These are phyloP conservation scores for Deilephila elpenor DNA, from an alignment of 2,888 invertebrate genomes.

Conservation along the genomic window DNA sequence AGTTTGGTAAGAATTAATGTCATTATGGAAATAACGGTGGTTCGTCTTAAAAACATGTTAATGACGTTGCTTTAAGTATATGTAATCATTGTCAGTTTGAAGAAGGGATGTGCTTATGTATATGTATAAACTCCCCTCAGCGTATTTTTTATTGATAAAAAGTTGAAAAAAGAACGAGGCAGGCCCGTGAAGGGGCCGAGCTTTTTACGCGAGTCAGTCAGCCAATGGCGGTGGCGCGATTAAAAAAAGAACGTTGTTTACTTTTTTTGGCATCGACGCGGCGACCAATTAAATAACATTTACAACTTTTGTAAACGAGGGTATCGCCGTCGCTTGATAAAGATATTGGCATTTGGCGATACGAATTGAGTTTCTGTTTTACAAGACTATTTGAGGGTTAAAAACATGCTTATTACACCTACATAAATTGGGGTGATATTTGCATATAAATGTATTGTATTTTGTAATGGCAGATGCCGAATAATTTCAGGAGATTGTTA, in stretches of 20 bases:
- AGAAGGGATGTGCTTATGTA: neutral
- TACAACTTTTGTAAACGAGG: conserved; percentile 37
- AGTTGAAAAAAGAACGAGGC: conserved; percentile 40
- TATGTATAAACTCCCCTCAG: neutral
- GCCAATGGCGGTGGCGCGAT: conserved; percentile 66
- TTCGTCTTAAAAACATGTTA: neutral
- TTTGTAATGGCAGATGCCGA: no score
- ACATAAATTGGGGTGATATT: neutral
- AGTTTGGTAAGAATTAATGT: conserved; percentile 3
- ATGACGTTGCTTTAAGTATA: neutral
- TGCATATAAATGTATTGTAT: no score
- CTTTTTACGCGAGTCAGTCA: conserved; percentile 65
- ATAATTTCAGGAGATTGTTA: no score
- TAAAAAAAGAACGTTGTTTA: conserved; percentile 68
- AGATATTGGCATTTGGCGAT: conserved; percentile 1
- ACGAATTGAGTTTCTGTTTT: neutral
- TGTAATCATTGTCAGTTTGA: neutral
- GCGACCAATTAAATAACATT: conserved; percentile 55
- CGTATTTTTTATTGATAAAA: conserved; percentile 22
- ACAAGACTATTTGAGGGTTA: neutral
- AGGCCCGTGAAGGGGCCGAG: conserved; percentile 65
- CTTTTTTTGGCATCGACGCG: conserved; percentile 50
- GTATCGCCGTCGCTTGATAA: neutral
- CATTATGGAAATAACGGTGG: neutral
- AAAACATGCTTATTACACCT: neutral